These are phyloP conservation scores for Galeruca laticollis DNA, from an alignment of 2,888 invertebrate species.

Conservation along the genomic window DNA sequence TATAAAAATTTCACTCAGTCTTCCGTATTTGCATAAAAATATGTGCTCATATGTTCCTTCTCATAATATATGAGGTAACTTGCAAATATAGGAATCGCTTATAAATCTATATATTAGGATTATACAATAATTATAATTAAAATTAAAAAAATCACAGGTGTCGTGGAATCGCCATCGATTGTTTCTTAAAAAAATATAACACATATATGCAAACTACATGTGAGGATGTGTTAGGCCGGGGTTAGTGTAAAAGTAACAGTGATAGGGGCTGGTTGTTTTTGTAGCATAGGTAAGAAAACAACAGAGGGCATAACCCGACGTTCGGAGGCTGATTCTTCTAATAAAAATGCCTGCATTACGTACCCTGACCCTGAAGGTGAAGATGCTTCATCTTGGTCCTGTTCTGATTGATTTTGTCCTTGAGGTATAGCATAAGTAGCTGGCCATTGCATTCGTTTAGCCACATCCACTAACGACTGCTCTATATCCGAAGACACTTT, in stretches of 20 bases:
- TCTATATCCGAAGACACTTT: conserved; percentile 66
- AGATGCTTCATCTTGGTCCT: conserved; percentile 53
- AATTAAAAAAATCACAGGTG: conserved; percentile 69
- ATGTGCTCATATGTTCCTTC: conserved; percentile 66
- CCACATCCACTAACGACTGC: conserved; percentile 69
- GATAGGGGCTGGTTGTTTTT: conserved; percentile 86
- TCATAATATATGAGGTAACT: conserved; percentile 66
- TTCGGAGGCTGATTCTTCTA: conserved; percentile 73
- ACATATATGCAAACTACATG: conserved; percentile 64
- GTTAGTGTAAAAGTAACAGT: conserved; percentile 94
- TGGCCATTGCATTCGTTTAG: conserved; percentile 71
- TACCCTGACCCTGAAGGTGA: conserved; percentile 65
- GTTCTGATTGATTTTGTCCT: conserved; percentile 49
- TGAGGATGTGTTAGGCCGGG: conserved; percentile 78
- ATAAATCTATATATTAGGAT: conserved; percentile 61
- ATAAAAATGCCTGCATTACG: conserved; percentile 93
- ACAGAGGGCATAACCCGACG: conserved; percentile 87
- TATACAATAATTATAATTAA: conserved; percentile 65
- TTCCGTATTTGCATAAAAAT: conserved; percentile 70
- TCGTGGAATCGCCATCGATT: conserved; percentile 68
- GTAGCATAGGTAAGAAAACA: conserved; percentile 93
- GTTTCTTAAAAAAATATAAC: conserved; percentile 66
- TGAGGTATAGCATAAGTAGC: conserved; percentile 77
- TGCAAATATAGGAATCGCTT: conserved; percentile 64
- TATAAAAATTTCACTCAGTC: conserved; percentile 70